Percentiles rank a stretch among this genome's conserved stretches.
phyloP scores from a whole-genome alignment of 1,140 invertebrate species.

The Pogonomyrmex barbatus region DNA sequence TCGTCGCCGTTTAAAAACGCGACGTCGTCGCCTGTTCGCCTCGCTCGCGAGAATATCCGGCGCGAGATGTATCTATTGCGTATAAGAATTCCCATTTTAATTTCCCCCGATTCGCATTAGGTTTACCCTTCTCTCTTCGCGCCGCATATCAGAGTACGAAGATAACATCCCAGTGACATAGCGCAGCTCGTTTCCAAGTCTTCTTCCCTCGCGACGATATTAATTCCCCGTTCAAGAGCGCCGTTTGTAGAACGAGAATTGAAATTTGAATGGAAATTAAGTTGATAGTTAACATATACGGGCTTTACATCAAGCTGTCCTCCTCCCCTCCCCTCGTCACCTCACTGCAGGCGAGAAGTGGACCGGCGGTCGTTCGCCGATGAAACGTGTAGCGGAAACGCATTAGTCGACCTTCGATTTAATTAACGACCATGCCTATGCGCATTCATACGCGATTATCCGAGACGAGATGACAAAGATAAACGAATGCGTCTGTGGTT shows the following conservation, averaged over 20 bases:
- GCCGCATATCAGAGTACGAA: not conserved
- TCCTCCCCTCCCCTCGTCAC: not conserved
- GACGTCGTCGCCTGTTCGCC: not conserved
- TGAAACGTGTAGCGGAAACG: constrained; percentile 26
- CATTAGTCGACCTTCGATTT: constrained; percentile 59
- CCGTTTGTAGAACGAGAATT: constrained; percentile 43
- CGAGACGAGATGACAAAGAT: constrained; percentile 34
- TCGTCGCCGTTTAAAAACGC: constrained; percentile 56
- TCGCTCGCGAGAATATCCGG: constrained; percentile 24
- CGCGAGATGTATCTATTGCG: constrained; percentile 32
- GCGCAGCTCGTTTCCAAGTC: constrained; percentile 33
- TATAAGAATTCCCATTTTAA: constrained; percentile 57
- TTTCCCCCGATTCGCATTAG: constrained; percentile 25
- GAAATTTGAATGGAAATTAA: constrained; percentile 63
- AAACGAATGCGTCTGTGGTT: constrained; percentile 19
- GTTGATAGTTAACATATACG: constrained; percentile 51
- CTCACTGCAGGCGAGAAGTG: constrained; percentile 17
- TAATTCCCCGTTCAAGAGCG: constrained; percentile 43
- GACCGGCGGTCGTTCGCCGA: constrained; percentile 6
- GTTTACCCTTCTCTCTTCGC: not conserved
- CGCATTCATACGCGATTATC: not conserved
- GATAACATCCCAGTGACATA: constrained; percentile 50
- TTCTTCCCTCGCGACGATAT: constrained; percentile 35
- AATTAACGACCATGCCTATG: constrained; percentile 40
- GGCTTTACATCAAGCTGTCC: constrained; percentile 42